These are phyloP conservation scores for Schizothorax lantsangensis DNA, from an alignment of 2,797 vertebrate genomes.

Conservation along the genomic window DNA sequence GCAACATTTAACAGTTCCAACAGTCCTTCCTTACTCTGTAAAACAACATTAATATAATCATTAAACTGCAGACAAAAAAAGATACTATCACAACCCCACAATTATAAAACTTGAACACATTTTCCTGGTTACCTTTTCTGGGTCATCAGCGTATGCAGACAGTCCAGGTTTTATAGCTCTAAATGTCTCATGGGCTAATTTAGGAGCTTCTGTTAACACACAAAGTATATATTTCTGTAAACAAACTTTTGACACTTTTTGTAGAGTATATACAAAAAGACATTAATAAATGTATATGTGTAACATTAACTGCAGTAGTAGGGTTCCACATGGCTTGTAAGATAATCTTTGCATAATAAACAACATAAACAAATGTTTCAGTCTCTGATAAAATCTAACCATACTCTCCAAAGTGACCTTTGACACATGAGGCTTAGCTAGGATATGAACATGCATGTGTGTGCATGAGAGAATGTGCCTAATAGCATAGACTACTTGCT, in stretches of 20 bases:
- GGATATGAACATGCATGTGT: neutral
- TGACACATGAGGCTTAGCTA: conserved; percentile 40
- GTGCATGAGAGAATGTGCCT: conserved; percentile 2
- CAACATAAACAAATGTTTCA: conserved; percentile 41
- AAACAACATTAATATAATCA: neutral
- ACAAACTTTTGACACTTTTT: neutral
- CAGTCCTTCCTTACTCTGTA: conserved; percentile 84
- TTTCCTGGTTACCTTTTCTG: conserved; percentile 81
- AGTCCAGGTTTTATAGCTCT: conserved; percentile 91
- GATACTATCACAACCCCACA: neutral
- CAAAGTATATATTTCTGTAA: conserved; percentile 10
- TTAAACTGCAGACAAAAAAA: neutral
- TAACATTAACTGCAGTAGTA: neutral
- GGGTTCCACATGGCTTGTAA: neutral
- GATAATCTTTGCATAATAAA: conserved; percentile 30
- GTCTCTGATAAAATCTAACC: conserved; percentile 1
- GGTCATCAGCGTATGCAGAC: conserved; percentile 90
- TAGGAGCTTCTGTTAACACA: conserved; percentile 81
- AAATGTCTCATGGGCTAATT: conserved; percentile 87
- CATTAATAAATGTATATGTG: neutral
- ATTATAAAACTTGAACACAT: neutral
- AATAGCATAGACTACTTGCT: conserved; percentile 49
- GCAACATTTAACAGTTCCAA: conserved; percentile 85
- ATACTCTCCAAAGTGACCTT: conserved; percentile 8
- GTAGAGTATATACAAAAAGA: neutral